These are phyloP conservation scores for Petrophora chlorosata DNA, from an alignment of 2,888 invertebrate species.

Conservation along the genomic window DNA sequence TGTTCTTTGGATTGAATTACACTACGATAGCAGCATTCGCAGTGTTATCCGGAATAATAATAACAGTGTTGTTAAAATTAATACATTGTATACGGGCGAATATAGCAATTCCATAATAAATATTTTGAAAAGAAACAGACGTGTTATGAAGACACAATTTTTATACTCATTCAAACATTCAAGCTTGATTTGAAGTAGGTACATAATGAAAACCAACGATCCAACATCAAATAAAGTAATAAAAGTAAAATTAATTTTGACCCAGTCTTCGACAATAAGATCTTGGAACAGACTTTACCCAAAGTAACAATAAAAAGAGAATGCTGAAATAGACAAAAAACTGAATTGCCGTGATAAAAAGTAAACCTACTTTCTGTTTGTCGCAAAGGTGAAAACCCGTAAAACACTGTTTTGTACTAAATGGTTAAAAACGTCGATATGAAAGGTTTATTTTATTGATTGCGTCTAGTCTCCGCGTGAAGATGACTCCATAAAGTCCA, in stretches of 20 bases:
- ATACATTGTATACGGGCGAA: not conserved
- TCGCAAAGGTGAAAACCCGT: not conserved
- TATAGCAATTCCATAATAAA: no score
- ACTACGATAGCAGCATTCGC: not conserved
- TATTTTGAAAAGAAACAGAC: no score
- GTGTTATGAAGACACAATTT: no score
- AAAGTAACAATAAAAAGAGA: no score
- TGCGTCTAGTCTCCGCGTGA: not conserved
- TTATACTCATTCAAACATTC: no score
- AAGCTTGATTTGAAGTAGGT: conserved; percentile 1
- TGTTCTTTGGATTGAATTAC: conserved; percentile 8
- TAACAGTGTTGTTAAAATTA: not conserved
- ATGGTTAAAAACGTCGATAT: conserved; percentile 6
- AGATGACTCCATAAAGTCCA: not conserved
- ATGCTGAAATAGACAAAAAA: no score
- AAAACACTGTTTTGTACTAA: not conserved
- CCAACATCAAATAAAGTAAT: no score
- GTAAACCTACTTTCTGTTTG: not conserved
- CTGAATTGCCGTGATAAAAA: not conserved
- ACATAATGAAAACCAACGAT: not conserved
- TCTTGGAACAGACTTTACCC: not conserved
- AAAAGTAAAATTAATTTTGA: not conserved
- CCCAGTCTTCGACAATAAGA: not conserved
- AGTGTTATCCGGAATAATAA: not conserved
- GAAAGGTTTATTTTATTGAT: conserved; percentile 1